Base-by-base conservation (phyloP, 2,113 vertebrate species). In the Melanocharis versteri region DNA sequence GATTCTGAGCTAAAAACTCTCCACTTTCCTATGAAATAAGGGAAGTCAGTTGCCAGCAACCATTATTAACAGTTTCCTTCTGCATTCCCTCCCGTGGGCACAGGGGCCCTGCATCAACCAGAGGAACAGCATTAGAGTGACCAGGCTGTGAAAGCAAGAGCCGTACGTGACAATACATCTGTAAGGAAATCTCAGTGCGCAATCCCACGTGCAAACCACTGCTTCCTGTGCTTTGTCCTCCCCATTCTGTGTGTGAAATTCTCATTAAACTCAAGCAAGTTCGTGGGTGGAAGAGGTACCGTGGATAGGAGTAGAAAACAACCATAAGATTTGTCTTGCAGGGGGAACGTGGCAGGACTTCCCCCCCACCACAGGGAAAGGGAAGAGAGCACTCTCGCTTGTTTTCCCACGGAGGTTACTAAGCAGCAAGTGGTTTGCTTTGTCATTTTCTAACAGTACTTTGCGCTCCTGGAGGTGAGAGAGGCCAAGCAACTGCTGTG, bases 141-240 rank as follows among this genome's bases (percentile, higher is more conserved):
- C 7, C 20, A 72, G 39, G 30, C 28, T 1, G 1, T 30, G 28
- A 69, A 88, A 92, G 28, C 14, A 73, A 33, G 28, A 90, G 31
- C 4, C 3, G 19, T 30, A 65, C 22, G 1, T 45, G 26, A 27
- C 0, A 0, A 39, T 10, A 13, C 0, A 0, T 19, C 57, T 48
- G 15, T 31, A 79, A 72, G 37, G 13, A 75, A 79, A 35, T 35
- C 27, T 78, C 44, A 56, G 35, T 1, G 7, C 5, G 12, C 17
- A 28, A 22, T 40, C 45, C 44, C 44, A 56, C 6, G 1, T 33
- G 50, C 23, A 73, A 70, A 54, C 44, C 24, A 44, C 54, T 51
- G 37, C 20, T 85, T 85, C 37, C 78, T 48, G 17, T 53, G 61
- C 27, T 70, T 68, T 82, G 33, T 27, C 9, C 6, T 54, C 5